Percentiles rank a stretch among this genome's conserved stretches.
Evolutionary conservation across 1,140 invertebrate species (phyloP).

Genomic region (Micrasema longulum): DNA sequence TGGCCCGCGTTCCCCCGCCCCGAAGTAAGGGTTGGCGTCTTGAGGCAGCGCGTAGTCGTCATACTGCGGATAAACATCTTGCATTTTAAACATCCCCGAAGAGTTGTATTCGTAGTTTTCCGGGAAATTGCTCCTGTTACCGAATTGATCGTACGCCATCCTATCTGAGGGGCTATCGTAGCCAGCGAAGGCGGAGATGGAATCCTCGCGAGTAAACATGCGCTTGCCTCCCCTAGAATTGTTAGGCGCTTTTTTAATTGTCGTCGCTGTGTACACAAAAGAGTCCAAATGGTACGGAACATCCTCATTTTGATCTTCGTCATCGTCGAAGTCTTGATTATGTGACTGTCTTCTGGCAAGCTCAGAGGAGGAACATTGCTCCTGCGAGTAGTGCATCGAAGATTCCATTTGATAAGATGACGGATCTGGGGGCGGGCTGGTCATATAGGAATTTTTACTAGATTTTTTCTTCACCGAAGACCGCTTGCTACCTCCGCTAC

Average conservation of each 20-base stretch:
- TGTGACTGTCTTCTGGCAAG: constrained; percentile 56
- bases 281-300: constrained; percentile 62
- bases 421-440: constrained; percentile 35
- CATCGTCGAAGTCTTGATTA: constrained; percentile 49
- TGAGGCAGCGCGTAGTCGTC: constrained; percentile 57
- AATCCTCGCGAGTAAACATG: constrained; percentile 63
- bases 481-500: constrained; percentile 42
- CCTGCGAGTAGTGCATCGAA: constrained; percentile 40
- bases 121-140: constrained; percentile 60
- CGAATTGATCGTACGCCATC: constrained; percentile 63
- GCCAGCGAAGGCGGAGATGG: constrained; percentile 62
- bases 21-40: constrained; percentile 39
- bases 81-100: constrained; percentile 64
- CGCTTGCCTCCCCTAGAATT: constrained; percentile 63
- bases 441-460: constrained; percentile 41
- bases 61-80: constrained; percentile 67
- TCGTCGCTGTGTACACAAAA: constrained; percentile 66
- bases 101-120: constrained; percentile 62
- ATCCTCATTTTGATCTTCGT: constrained; percentile 58
- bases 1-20: constrained; percentile 9
- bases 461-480: constrained; percentile 47
- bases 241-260: constrained; percentile 67
- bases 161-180: constrained; percentile 63
- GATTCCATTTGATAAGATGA: constrained; percentile 46
- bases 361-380: constrained; percentile 55